A percentile compares a stretch with the other conserved stretches of the same genome.
These are phyloP conservation scores for Drosophila parthenogenetica DNA, from an alignment of 2,888 invertebrate species.

Conservation along the genomic window DNA sequence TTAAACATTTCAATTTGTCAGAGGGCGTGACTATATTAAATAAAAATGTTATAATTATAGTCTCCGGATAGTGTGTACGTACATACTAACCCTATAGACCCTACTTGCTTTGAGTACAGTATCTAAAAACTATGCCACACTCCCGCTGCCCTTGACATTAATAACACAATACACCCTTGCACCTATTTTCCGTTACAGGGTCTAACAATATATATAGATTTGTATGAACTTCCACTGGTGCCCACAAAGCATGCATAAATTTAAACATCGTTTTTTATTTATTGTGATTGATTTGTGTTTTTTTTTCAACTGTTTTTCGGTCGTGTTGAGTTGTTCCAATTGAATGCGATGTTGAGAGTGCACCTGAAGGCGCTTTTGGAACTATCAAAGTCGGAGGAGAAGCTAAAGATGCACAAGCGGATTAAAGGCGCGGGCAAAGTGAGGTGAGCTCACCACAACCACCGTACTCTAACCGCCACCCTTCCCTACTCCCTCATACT, in stretches of 20 bases:
- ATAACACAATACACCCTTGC: too few species aligned
- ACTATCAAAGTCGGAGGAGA: slow-evolving; percentile 19
- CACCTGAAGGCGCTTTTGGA: slow-evolving; percentile 45
- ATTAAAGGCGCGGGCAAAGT: slow-evolving; percentile 31
- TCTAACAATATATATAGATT: slow-evolving; percentile 1
- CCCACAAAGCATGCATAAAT: background rate
- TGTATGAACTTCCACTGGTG: background rate
- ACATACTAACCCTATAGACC: too few species aligned
- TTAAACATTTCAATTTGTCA: too few species aligned
- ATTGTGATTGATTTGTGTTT: slow-evolving; percentile 1
- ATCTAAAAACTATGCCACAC: too few species aligned
- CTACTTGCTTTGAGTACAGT: too few species aligned
- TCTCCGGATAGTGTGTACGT: too few species aligned
- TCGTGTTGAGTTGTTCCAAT: slow-evolving; percentile 39
- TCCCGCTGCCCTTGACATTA: too few species aligned
- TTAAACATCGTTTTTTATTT: slow-evolving; percentile 2
- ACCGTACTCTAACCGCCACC: background rate
- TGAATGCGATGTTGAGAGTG: slow-evolving; percentile 38
- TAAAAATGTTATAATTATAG: too few species aligned
- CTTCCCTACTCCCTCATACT: too few species aligned
- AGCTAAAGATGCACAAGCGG: slow-evolving; percentile 27
- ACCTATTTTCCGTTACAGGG: too few species aligned
- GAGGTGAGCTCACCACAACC: slow-evolving; percentile 38
- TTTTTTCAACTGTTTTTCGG: background rate
- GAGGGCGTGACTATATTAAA: too few species aligned